Conservation (phyloP, 1,140 invertebrate genomes). For the Oppia nitens region DNA sequence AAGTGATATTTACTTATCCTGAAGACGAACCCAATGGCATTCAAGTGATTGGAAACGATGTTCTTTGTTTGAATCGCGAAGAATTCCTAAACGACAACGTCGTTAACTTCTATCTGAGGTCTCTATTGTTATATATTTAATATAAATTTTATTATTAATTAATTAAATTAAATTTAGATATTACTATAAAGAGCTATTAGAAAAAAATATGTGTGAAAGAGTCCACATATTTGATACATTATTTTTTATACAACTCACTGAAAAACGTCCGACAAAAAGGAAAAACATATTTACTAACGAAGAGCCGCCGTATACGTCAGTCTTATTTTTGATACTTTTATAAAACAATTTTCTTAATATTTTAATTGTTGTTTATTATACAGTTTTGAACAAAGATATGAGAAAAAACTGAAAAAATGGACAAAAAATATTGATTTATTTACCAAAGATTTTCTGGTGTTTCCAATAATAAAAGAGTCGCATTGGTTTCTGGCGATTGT, state of each 20-base stretch:
- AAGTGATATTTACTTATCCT: constrained; percentile 4
- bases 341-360: background rate
- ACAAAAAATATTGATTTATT: constrained; percentile 92
- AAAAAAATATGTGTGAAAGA: background rate
- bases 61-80: constrained; percentile 69
- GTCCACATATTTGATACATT: constrained; percentile 4
- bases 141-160: background rate
- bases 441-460: constrained; percentile 86
- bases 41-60: constrained; percentile 77
- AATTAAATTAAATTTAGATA: too few relatives aligned
- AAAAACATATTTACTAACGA: background rate
- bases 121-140: constrained; percentile 25
- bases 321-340: background rate
- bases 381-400: constrained; percentile 58
- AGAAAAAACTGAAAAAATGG: constrained; percentile 80
- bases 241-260: background rate
- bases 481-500: constrained; percentile 98
- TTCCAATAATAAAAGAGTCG: constrained; percentile 88
- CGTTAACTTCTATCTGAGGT: constrained; percentile 90
- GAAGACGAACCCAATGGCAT: constrained; percentile 41
- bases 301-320: background rate
- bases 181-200: background rate
- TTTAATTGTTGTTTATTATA: background rate
- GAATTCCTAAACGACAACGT: constrained; percentile 95
- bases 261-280: background rate